A percentile compares a stretch with the other conserved stretches of the same genome.
These are phyloP conservation scores for Etheostoma cragini DNA, from an alignment of 2,113 vertebrate species.

Conservation along the genomic window DNA sequence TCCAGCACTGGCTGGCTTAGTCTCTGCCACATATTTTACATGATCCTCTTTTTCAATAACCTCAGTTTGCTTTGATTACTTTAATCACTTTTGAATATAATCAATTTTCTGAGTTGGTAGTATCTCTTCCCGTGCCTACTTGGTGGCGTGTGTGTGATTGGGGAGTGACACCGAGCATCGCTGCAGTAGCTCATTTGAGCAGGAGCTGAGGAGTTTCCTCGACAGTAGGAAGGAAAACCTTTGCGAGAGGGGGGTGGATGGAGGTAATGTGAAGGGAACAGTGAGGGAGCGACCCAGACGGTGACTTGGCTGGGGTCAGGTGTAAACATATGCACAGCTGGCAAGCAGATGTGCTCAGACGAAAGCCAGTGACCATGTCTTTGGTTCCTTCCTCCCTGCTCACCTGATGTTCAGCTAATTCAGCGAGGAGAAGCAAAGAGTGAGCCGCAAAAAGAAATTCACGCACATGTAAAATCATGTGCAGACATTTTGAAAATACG, in stretches of 20 bases:
- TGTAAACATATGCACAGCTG: constrained; percentile 89
- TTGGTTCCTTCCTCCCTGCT: constrained; percentile 69
- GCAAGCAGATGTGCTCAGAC: constrained; percentile 79
- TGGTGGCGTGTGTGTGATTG: constrained; percentile 24
- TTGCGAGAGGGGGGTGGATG: not conserved
- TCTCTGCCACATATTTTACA: constrained; percentile 39
- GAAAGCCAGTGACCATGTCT: constrained; percentile 73
- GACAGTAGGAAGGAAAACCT: constrained; percentile 74
- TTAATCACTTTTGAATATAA: constrained; percentile 64
- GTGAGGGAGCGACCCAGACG: constrained; percentile 68
- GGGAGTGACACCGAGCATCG: constrained; percentile 22
- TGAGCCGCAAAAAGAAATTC: not conserved
- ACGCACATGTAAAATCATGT: constrained; percentile 15
- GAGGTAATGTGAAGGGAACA: constrained; percentile 46
- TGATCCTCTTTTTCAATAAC: constrained; percentile 47
- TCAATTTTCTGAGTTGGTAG: constrained; percentile 37
- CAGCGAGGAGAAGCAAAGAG: constrained; percentile 46
- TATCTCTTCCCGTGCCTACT: not conserved
- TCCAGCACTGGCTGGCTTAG: constrained; percentile 60
- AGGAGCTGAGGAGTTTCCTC: constrained; percentile 65
- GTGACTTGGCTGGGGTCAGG: constrained; percentile 81
- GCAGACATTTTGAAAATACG: constrained; percentile 23
- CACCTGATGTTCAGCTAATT: constrained; percentile 75
- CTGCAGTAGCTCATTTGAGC: constrained; percentile 40
- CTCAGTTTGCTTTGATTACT: constrained; percentile 65